A percentile compares a stretch with the other conserved stretches of the same genome.
Conservation (phyloP, 2,797 vertebrate species). For the Pseudochirops cupreus region DNA sequence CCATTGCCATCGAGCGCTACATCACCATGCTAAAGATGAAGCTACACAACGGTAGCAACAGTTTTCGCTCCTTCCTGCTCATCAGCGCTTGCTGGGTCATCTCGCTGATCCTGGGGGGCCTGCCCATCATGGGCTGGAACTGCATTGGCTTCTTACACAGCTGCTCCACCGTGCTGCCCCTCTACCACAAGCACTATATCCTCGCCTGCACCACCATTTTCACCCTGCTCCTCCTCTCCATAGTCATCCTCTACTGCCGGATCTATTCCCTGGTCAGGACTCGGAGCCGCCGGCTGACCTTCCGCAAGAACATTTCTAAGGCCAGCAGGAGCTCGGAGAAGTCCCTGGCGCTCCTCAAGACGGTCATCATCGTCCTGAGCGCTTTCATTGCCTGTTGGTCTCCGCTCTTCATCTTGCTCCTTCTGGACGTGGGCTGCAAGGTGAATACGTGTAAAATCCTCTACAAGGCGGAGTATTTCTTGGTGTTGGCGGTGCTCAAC, state of each 20-base stretch:
- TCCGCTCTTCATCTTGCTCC: constrained; percentile 95
- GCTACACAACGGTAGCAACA: constrained; percentile 94
- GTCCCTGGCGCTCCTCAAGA: constrained; percentile 96
- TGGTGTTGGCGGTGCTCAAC: constrained; percentile 96
- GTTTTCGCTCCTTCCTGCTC: constrained; percentile 95
- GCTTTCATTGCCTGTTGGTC: constrained; percentile 98
- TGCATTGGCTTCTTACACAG: constrained; percentile 89
- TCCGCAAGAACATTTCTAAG: constrained; percentile 93
- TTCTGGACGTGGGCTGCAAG: constrained; percentile 95
- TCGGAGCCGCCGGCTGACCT: constrained; percentile 94
- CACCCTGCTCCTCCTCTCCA: constrained; percentile 93
- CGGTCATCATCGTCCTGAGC: constrained; percentile 97
- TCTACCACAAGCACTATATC: constrained; percentile 99
- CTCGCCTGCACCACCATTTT: constrained; percentile 98
- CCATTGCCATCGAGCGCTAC: constrained; percentile 97
- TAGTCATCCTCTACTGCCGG: constrained; percentile 95
- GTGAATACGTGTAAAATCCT: constrained; percentile 92
- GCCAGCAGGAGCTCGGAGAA: constrained; percentile 95
- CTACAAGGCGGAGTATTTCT: constrained; percentile 96
- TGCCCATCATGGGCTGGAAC: constrained; percentile 98
- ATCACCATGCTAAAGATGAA: constrained; percentile 99
- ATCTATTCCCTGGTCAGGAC: constrained; percentile 96
- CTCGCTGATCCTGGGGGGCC: constrained; percentile 91
- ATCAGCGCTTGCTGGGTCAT: constrained; percentile 97
- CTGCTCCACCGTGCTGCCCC: constrained; percentile 96